These are phyloP conservation scores for Platycheirus rosarum DNA, from an alignment of 2,888 invertebrate species.

Conservation along the genomic window DNA sequence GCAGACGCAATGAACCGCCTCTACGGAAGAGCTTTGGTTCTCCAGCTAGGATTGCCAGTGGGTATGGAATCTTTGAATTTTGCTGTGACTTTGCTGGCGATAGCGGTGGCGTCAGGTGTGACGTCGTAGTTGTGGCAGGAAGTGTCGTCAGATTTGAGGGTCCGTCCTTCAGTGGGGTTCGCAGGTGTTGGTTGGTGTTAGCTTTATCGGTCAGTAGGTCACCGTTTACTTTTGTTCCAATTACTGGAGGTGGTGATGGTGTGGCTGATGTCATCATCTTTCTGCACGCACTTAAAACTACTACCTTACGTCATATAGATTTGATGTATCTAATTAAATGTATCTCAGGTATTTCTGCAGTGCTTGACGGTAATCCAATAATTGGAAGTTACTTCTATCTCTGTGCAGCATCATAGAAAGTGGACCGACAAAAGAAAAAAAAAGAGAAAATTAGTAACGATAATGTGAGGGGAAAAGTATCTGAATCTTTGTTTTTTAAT, in stretches of 20 bases:
- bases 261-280: constrained; percentile 63
- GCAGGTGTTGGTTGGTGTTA: constrained; percentile 53
- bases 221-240: constrained; percentile 27
- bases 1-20: constrained; percentile 87
- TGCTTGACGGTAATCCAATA: constrained; percentile 44
- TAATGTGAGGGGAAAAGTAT: constrained; percentile 35
- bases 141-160: constrained; percentile 41
- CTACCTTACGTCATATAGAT: constrained; percentile 61
- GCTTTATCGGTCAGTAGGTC: constrained; percentile 68
- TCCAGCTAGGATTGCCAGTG: constrained; percentile 74
- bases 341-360: constrained; percentile 39
- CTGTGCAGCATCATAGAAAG: constrained; percentile 61
- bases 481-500: constrained; percentile 7
- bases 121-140: constrained; percentile 69
- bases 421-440: constrained; percentile 50
- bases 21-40: constrained; percentile 84
- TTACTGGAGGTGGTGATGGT: constrained; percentile 15
- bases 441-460: constrained; percentile 50
- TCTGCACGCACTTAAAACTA: constrained; percentile 36
- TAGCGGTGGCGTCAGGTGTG: constrained; percentile 77
- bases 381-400: constrained; percentile 44
- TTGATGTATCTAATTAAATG: constrained; percentile 13
- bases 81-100: constrained; percentile 63
- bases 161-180: constrained; percentile 28
- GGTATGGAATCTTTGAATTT: constrained; percentile 74